Evolutionary conservation across 1,140 invertebrate genomes (phyloP), one percentile per base, ranked within the genome.

Genomic region (Maconellicoccus hirsutus): DNA sequence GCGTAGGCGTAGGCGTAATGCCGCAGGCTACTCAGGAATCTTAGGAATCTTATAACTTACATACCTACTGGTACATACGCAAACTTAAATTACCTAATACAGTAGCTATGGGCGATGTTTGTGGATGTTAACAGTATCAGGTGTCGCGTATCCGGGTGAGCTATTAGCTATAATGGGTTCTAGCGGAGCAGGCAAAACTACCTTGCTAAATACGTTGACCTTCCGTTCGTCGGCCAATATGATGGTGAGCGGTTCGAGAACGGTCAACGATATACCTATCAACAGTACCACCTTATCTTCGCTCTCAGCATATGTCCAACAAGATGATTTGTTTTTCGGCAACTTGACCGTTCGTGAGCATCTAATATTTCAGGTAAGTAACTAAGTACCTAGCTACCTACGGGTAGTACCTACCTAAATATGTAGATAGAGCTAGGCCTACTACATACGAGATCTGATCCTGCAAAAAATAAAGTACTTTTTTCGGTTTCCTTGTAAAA

Each of bases 171-270:
- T 98, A 23, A 90, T 98, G 89, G 95, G 95, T 3, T 90, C 93
- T 2, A 95, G 93, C 25, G 95, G 95, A 0, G 92, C 96, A 0
- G 96, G 96, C 4, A 99, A 98, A 82, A 96, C 95, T 0, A 98
- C 95, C 0, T 84, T 98, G 0, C 80, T 98, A 42, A 98, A 98
- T 79, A 86, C 93, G 0, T 77, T 98, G 33, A 96, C 93, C 0
- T 91, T 90, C 78, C 84, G 92, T 3, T 86, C 87, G 0, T 79
- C 82, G 4, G 81, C 83, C 6, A 86, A 87, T 16, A 81, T 95
- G 0, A 81, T 83, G 0, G 82, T 91, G n/a, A 84, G 83, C 26
- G 92, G 92, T 0, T 82, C 82, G 26, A 83, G 89, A 70, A 83
- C 85, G 12, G 80, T 91, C 0, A 93, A 93, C 74, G 90, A 89